phyloP scores from a whole-genome alignment of 2,797 vertebrate genomes.

The Amphiprion clarkii region DNA sequence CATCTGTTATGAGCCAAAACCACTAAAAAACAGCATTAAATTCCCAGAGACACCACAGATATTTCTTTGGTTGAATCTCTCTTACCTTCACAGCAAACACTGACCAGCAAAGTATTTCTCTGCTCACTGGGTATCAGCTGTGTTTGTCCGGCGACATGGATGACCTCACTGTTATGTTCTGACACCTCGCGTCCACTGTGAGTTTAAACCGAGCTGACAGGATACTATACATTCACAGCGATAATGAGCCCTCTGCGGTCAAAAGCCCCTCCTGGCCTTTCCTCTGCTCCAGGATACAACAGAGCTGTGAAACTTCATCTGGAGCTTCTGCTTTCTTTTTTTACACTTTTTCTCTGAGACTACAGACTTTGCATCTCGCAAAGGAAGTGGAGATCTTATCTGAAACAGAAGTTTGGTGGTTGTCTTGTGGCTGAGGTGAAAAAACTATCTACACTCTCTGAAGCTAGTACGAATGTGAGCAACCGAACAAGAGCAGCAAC shows the following conservation, averaged over 20 bases:
- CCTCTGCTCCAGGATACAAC: background rate
- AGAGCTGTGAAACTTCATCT: slow-evolving; percentile 34
- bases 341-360: slow-evolving; percentile 1
- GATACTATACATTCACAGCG: slow-evolving; percentile 34
- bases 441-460: background rate
- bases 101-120: slow-evolving; percentile 3
- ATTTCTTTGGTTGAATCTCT: background rate
- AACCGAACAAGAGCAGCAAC: background rate
- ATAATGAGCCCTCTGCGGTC: slow-evolving; percentile 50
- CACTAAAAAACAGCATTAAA: background rate
- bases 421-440: slow-evolving; percentile 9
- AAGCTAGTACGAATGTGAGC: background rate
- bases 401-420: slow-evolving; percentile 6
- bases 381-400: slow-evolving; percentile 50
- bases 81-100: slow-evolving; percentile 51
- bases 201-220: slow-evolving; percentile 49
- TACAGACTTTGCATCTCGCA: background rate
- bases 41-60: background rate
- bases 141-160: background rate
- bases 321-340: background rate
- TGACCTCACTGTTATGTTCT: slow-evolving; percentile 41
- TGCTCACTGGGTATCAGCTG: slow-evolving; percentile 46
- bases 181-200: slow-evolving; percentile 36
- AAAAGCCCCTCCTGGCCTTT: slow-evolving; percentile 15
- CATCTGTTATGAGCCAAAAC: background rate